Percentiles rank a stretch among this genome's conserved stretches.
These are phyloP conservation scores for Muntiacus muntjak DNA, from an alignment of 2,113 vertebrate genomes.

Conservation along the genomic window DNA sequence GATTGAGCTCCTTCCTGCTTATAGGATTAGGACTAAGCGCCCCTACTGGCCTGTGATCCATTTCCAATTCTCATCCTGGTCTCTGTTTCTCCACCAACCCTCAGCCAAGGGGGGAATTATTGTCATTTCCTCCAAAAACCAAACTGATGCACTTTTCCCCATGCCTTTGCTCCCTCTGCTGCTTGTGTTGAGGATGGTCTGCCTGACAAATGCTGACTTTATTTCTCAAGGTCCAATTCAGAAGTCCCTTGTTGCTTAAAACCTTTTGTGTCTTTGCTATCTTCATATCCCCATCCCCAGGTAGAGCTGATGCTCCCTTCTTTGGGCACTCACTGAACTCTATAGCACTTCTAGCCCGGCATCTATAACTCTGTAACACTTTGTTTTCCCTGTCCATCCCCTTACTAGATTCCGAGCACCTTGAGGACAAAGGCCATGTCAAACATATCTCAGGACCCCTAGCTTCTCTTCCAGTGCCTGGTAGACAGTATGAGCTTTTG, in stretches of 20 bases:
- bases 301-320: neutral
- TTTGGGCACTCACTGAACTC: neutral
- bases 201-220: neutral
- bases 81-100: neutral
- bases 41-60: neutral
- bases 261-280: neutral
- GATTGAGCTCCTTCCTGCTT: neutral
- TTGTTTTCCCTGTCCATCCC: neutral
- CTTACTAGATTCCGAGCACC: neutral
- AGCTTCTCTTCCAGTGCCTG: neutral
- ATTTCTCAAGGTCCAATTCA: neutral
- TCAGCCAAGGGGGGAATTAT: neutral
- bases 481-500: neutral
- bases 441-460: neutral
- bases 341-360: neutral
- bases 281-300: neutral
- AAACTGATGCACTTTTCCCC: neutral
- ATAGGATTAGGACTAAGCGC: neutral
- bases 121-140: neutral
- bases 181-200: neutral
- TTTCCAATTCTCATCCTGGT: neutral
- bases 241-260: neutral
- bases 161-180: neutral
- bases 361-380: neutral
- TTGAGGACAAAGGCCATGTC: neutral